A percentile compares a stretch with the other conserved stretches of the same genome.
phyloP scores from a whole-genome alignment of 2,888 invertebrate genomes.

The Eugnorisma glareosa region DNA sequence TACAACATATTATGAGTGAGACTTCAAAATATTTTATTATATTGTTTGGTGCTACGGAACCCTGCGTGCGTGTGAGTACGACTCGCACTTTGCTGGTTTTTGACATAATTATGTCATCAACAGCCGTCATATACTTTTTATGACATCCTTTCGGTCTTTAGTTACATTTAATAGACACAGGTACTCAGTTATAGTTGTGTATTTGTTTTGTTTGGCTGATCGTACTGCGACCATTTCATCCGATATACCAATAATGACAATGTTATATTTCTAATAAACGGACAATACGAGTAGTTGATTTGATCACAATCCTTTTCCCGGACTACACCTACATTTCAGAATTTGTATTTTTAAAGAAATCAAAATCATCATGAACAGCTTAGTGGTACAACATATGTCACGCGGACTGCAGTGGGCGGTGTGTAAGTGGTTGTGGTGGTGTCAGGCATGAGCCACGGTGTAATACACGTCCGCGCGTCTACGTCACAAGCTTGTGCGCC shows the following conservation, averaged over 20 bases:
- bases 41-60: too few species aligned
- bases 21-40: too few species aligned
- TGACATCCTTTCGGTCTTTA: background rate
- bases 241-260: background rate
- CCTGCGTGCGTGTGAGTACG: too few species aligned
- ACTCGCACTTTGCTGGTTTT: too few species aligned
- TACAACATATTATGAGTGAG: too few species aligned
- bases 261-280: background rate
- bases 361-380: background rate
- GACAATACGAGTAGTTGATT: background rate
- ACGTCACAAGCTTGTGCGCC: background rate
- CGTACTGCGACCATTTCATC: background rate
- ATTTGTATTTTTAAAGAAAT: background rate
- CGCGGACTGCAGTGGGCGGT: background rate
- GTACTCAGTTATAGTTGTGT: background rate
- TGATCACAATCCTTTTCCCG: background rate
- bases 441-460: conserved; percentile 4
- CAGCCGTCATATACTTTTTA: too few species aligned
- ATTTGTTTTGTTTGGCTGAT: background rate
- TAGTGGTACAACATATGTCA: background rate
- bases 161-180: background rate
- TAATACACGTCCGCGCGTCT: background rate
- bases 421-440: background rate
- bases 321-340: background rate
- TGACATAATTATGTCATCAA: background rate